Base-by-base conservation (phyloP, 2,888 invertebrate species). In the Hecatera dysodea region DNA sequence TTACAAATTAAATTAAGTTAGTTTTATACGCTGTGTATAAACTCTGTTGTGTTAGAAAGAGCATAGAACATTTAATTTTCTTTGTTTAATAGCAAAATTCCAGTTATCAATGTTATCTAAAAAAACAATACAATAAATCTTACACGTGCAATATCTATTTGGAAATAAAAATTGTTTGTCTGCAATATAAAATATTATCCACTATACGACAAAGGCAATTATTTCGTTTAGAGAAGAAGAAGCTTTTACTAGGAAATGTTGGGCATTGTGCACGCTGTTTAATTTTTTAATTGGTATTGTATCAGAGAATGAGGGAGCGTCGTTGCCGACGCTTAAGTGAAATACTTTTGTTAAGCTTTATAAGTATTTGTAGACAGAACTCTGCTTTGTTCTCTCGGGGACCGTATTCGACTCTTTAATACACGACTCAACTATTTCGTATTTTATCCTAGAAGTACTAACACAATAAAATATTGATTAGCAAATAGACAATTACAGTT, bases 281-380 rank as follows among this genome's bases (percentile, higher is more conserved):
- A 81, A 55, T 59, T 77, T 63, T 71, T 62, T 65, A 76, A 81
- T 79, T 67, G 48, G 64, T 39, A 27, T 67, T 59, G 66, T 64
- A 57, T 50, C 15, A 63, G 27, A 42, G 17, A 19, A 53, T 46
- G 24, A 53, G 33, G 2, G 33, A 59, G 24, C 48, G 46, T 50
- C 33, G 76, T 68, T 63, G 44, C 29, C 7, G 15, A 53, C 6
- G 53, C 50, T 55, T 6, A 57, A 81, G 50, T 63, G 52, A 52
- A 61, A 75, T 76, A 64, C 64, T 77, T 67, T 71, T 62, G 48
- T 11, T 48, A 67, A 78, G 27, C 52, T 61, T 50, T 71, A 46
- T 42, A n/a, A 36, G 50, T 67, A 9, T 36, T 24, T 52, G 9
- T 39, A 33, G 60, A 59, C 46, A 55, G 24, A 56, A 59, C 44